Evolutionary conservation across 2,797 vertebrate species (phyloP).

Genomic region (Cyprinella venusta): DNA sequence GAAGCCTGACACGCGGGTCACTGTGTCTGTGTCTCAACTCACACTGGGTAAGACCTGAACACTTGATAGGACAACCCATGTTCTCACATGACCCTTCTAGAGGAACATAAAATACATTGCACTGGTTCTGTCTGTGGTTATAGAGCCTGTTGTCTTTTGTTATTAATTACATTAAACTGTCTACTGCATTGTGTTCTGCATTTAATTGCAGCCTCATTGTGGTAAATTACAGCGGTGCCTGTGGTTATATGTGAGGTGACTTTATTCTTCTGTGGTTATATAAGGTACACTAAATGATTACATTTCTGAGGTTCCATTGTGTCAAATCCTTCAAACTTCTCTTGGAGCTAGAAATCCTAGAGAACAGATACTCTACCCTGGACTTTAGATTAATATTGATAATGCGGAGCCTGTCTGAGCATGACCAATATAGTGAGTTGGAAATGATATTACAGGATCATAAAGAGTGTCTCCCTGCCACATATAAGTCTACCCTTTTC

Average conservation of each 20-base stretch:
- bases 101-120: not conserved
- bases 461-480: slow-evolving; percentile 74
- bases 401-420: slow-evolving; percentile 40
- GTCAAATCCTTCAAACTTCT: slow-evolving; percentile 26
- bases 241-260: not conserved
- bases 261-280: slow-evolving; percentile 13
- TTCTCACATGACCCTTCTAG: not conserved
- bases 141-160: not conserved
- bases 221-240: not conserved
- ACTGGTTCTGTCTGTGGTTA: slow-evolving; percentile 4
- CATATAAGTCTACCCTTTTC: slow-evolving; percentile 80
- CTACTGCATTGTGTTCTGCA: not conserved
- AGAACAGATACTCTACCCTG: slow-evolving; percentile 24
- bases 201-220: not conserved
- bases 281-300: slow-evolving; percentile 10
- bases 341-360: slow-evolving; percentile 16
- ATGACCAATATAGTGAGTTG: slow-evolving; percentile 53
- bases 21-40: slow-evolving; percentile 91
- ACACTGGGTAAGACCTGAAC: slow-evolving; percentile 87
- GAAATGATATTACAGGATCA: slow-evolving; percentile 74
- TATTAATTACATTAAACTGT: slow-evolving; percentile 19
- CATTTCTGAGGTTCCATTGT: not conserved
- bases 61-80: not conserved
- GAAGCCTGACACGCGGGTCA: slow-evolving; percentile 87
- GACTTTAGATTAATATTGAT: slow-evolving; percentile 46